Percentiles rank a stretch among this genome's conserved stretches.
phyloP scores from a whole-genome alignment of 2,888 invertebrate species.

The Atethmia centrago region DNA sequence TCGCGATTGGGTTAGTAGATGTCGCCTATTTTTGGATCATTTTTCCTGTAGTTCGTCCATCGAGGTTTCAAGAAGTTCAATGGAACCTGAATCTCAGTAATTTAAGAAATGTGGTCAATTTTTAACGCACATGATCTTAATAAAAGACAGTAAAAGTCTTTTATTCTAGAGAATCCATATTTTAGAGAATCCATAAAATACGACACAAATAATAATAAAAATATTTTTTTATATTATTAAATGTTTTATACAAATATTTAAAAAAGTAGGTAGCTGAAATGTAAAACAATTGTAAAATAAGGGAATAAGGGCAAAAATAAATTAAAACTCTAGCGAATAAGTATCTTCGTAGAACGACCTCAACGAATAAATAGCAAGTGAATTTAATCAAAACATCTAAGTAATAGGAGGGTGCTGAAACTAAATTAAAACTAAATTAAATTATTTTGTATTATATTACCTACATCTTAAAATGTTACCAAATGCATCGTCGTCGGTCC shows the following conservation, averaged over 20 bases:
- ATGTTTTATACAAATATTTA: background rate
- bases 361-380: background rate
- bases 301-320: background rate
- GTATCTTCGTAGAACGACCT: background rate
- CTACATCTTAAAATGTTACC: constrained; percentile 26
- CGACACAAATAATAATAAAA: background rate
- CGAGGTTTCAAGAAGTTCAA: background rate
- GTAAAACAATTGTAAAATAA: background rate
- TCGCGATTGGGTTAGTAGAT: background rate
- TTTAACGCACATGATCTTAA: too few relatives aligned
- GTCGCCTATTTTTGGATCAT: background rate
- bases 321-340: background rate
- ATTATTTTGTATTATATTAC: constrained; percentile 19
- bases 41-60: background rate
- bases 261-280: background rate
- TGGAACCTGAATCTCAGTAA: background rate
- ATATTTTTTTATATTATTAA: background rate
- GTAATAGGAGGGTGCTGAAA: background rate
- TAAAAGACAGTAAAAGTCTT: too few relatives aligned
- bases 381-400: constrained; percentile 26
- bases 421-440: too few relatives aligned
- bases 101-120: background rate
- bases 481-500: constrained; percentile 34
- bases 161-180: too few relatives aligned
- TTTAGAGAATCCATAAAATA: background rate